Percentiles rank a stretch among this genome's conserved stretches.
Conservation (phyloP, 2,888 invertebrate genomes). For the Pollenia amentaria region DNA sequence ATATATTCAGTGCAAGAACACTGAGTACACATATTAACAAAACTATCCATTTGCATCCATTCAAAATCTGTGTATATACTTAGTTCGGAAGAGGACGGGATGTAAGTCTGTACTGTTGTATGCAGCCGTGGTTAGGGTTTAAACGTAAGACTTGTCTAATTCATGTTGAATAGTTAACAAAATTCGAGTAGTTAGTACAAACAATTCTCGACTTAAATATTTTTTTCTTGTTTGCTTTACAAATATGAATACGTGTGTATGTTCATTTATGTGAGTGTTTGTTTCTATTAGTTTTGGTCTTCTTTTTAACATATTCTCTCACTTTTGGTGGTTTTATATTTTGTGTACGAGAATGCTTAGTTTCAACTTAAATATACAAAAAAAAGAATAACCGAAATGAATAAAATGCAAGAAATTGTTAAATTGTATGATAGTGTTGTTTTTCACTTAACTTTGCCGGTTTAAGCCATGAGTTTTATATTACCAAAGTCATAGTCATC, state of each 20-base stretch:
- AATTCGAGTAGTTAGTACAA: slow-evolving; percentile 57
- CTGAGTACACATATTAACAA: background rate
- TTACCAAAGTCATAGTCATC: slow-evolving; percentile 55
- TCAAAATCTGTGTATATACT: background rate
- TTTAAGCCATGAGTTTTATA: slow-evolving; percentile 50
- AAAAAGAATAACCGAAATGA: background rate
- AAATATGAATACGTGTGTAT: background rate
- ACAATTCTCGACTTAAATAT: slow-evolving; percentile 15
- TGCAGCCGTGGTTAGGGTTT: slow-evolving; percentile 13
- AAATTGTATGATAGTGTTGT: slow-evolving; percentile 56
- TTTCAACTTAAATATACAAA: background rate
- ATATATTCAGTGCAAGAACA: background rate
- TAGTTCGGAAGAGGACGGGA: background rate
- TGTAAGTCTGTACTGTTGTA: slow-evolving; percentile 7
- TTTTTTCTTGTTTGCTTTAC: slow-evolving; percentile 6
- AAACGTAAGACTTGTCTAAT: slow-evolving; percentile 65
- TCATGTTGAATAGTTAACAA: slow-evolving; percentile 66
- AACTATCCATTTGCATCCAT: slow-evolving; percentile 35
- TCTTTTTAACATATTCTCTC: background rate
- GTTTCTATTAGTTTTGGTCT: background rate
- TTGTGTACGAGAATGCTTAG: slow-evolving; percentile 17
- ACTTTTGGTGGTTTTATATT: slow-evolving; percentile 57
- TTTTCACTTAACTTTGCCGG: slow-evolving; percentile 68
- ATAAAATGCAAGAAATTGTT: slow-evolving; percentile 41
- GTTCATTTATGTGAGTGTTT: background rate